Conservation (phyloP, 2,888 invertebrate species). For the Anthrax anthrax region DNA sequence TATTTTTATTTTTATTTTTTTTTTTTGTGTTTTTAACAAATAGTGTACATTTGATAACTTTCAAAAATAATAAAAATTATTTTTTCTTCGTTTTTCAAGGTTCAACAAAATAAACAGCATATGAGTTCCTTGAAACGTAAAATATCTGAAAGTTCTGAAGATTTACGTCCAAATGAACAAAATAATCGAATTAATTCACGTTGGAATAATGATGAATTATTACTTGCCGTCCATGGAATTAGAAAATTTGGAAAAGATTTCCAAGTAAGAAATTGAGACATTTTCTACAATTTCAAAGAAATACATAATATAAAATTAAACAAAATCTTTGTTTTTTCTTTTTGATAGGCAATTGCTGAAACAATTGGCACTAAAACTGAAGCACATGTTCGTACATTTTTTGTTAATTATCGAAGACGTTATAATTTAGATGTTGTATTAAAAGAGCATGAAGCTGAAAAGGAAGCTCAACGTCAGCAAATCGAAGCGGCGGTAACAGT, state of each 20-base stretch:
- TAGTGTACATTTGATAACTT: too few species aligned
- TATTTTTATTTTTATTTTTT: too few species aligned
- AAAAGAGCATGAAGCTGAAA: constrained; percentile 71
- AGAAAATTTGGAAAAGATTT: constrained; percentile 73
- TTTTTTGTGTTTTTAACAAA: too few species aligned
- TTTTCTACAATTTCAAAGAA: too few species aligned
- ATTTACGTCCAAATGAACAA: constrained; percentile 46
- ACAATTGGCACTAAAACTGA: constrained; percentile 91
- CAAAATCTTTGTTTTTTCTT: background rate
- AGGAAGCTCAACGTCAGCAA: constrained; percentile 32
- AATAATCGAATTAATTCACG: constrained; percentile 64
- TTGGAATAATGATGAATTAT: constrained; percentile 86
- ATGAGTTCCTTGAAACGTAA: constrained; percentile 76
- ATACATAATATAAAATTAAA: too few species aligned
- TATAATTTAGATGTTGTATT: constrained; percentile 78
- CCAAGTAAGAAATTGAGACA: constrained; percentile 48
- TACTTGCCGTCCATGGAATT: constrained; percentile 80
- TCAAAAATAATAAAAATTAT: constrained; percentile 9
- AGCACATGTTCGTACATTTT: constrained; percentile 82
- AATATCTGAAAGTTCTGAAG: constrained; percentile 38
- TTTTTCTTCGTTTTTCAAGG: constrained; percentile 42
- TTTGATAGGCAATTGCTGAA: constrained; percentile 73
- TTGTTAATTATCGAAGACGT: constrained; percentile 75
- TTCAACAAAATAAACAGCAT: constrained; percentile 88
- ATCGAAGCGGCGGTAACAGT: constrained; percentile 8